Evolutionary conservation across 2,888 invertebrate species (phyloP).

Genomic region (Hypena proboscidalis): DNA sequence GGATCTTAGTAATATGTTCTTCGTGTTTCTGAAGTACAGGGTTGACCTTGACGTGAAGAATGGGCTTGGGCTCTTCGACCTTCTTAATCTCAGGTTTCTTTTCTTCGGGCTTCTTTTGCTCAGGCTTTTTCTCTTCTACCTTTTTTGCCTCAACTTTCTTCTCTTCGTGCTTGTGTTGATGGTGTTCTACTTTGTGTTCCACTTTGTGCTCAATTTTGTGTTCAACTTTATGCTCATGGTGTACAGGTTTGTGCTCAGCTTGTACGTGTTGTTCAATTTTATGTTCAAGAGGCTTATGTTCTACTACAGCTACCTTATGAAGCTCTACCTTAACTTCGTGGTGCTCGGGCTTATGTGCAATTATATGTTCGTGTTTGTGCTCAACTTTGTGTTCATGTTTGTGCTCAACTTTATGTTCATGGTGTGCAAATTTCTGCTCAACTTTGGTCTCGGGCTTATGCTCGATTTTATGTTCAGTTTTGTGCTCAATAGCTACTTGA

Average conservation of each 20-base stretch:
- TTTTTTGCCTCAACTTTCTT: constrained; percentile 14
- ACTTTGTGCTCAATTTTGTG: constrained; percentile 25
- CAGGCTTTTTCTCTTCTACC: constrained; percentile 1
- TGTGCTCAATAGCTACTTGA: no score
- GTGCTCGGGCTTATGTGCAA: constrained; percentile 7
- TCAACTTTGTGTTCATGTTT: constrained; percentile 8
- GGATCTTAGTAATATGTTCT: constrained; percentile 16
- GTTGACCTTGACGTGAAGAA: constrained; percentile 14
- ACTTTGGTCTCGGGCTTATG: background rate
- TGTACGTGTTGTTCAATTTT: constrained; percentile 5
- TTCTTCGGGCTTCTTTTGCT: background rate
- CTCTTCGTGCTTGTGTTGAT: constrained; percentile 20
- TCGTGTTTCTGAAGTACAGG: constrained; percentile 30
- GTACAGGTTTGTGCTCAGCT: background rate
- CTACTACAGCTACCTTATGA: no score
- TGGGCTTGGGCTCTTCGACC: constrained; percentile 4
- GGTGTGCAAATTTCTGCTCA: constrained; percentile 9
- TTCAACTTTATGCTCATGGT: constrained; percentile 8
- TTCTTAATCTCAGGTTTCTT: background rate
- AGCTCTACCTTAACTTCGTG: constrained; percentile 2
- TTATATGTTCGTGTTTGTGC: constrained; percentile 5
- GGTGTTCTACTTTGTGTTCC: constrained; percentile 13
- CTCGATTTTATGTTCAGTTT: background rate
- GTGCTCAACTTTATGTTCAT: constrained; percentile 9
- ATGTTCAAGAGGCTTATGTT: constrained; percentile 4